These are phyloP conservation scores for Rhabdophis nuchalis DNA, from an alignment of 2,797 vertebrate species.

Conservation along the genomic window DNA sequence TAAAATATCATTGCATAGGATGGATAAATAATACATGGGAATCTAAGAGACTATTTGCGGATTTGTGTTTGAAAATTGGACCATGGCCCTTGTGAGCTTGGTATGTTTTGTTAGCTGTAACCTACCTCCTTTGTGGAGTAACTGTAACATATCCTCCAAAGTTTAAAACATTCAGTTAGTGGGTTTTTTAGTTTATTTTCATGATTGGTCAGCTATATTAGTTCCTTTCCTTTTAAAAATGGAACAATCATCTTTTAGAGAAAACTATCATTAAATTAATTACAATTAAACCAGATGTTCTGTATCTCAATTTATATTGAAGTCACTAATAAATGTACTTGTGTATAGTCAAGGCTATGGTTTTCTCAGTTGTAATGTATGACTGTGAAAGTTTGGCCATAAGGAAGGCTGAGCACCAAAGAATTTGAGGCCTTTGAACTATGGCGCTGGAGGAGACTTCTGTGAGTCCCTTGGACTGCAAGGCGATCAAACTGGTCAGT, in stretches of 20 bases:
- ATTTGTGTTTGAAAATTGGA: not conserved
- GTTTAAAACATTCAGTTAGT: not conserved
- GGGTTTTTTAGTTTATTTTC: not conserved
- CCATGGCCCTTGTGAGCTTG: not conserved
- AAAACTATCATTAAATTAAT: not conserved
- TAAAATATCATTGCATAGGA: not conserved
- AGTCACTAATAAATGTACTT: not conserved
- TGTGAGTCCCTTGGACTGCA: no score
- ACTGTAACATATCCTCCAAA: not conserved
- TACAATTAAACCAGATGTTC: not conserved
- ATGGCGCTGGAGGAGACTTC: no score
- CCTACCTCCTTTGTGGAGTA: not conserved
- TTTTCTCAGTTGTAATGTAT: no score
- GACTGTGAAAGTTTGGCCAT: no score
- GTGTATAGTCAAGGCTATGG: no score
- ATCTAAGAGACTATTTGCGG: not conserved
- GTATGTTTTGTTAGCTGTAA: not conserved
- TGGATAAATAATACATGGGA: not conserved
- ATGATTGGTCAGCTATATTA: not conserved
- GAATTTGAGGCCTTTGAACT: no score
- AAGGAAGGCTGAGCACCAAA: no score
- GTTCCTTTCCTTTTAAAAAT: not conserved
- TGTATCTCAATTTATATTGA: not conserved
- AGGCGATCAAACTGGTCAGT: no score
- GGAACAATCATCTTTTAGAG: not conserved